Conservation (phyloP, 2,113 vertebrate species). For the Tretioscincus oriximinensis region DNA sequence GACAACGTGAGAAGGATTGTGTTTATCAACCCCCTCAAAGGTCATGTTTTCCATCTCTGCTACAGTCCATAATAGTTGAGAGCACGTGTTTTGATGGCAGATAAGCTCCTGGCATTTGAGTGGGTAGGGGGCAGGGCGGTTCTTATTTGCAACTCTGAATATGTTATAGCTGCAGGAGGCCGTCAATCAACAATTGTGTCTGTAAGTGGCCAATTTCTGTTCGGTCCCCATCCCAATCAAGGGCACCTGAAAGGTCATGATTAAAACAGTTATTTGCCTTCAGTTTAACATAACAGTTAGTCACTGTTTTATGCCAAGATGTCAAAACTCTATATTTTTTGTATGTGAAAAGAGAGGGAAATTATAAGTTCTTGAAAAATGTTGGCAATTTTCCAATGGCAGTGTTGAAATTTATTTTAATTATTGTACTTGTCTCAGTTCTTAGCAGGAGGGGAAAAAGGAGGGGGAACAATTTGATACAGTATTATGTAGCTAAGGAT, state of each 20-base stretch:
- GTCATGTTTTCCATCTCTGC: conserved; percentile 37
- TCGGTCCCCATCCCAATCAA: conserved; percentile 66
- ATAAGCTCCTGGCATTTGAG: conserved; percentile 66
- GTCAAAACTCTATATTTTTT: conserved; percentile 78
- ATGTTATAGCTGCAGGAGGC: conserved; percentile 69
- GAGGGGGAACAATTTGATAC: conserved; percentile 59
- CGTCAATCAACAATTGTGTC: conserved; percentile 75
- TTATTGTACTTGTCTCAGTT: conserved; percentile 75
- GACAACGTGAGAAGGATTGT: neutral
- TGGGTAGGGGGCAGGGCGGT: conserved; percentile 36
- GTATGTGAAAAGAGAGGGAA: conserved; percentile 64
- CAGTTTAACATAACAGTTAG: conserved; percentile 77
- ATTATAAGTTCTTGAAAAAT: conserved; percentile 77
- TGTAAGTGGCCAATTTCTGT: conserved; percentile 78
- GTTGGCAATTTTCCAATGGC: conserved; percentile 71
- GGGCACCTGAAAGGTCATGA: conserved; percentile 80
- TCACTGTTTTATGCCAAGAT: conserved; percentile 77
- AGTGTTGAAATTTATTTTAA: conserved; percentile 78
- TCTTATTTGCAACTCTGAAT: conserved; percentile 75
- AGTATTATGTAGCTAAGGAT: conserved; percentile 63
- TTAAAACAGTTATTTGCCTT: conserved; percentile 79
- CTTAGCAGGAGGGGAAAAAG: conserved; percentile 59
- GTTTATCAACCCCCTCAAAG: conserved; percentile 38
- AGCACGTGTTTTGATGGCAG: conserved; percentile 59
- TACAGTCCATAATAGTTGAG: conserved; percentile 56